A percentile compares a stretch with the other conserved stretches of the same genome.
Evolutionary conservation across 53 echinoderm and acorn worm species (phyloP).

Genomic region (Antedon mediterranea): DNA sequence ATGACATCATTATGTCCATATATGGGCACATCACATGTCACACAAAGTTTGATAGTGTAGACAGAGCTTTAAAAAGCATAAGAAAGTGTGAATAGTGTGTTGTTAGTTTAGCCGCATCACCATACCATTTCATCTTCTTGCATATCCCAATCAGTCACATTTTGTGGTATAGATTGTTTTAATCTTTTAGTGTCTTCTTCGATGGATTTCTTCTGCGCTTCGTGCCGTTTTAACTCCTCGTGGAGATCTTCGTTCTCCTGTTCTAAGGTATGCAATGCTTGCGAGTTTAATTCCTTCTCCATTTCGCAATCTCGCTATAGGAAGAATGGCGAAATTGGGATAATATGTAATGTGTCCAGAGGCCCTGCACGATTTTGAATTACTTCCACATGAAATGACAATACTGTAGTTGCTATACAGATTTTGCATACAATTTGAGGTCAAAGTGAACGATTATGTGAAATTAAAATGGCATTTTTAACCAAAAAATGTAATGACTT

Average conservation of each 20-base stretch:
- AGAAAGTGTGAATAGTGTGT: too few relatives aligned
- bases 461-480: too few relatives aligned
- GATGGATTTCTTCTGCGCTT: slow-evolving; percentile 18
- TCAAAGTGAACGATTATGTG: too few relatives aligned
- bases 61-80: too few relatives aligned
- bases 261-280: not conserved
- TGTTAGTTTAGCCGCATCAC: not conserved
- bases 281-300: not conserved
- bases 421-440: too few relatives aligned
- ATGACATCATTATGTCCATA: too few relatives aligned
- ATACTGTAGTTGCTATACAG: too few relatives aligned
- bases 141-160: not conserved
- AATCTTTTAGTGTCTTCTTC: not conserved
- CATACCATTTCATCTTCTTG: not conserved
- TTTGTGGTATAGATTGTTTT: not conserved
- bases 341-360: not conserved
- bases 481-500: too few relatives aligned
- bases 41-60: too few relatives aligned
- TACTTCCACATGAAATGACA: too few relatives aligned
- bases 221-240: slow-evolving; percentile 41
- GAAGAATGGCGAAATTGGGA: not conserved
- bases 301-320: not conserved
- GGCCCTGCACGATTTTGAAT: too few relatives aligned
- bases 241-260: slow-evolving; percentile 23
- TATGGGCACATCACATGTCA: too few relatives aligned